These are phyloP conservation scores for Corvus moneduloides DNA, from an alignment of 2,113 vertebrate genomes.

Conservation along the genomic window DNA sequence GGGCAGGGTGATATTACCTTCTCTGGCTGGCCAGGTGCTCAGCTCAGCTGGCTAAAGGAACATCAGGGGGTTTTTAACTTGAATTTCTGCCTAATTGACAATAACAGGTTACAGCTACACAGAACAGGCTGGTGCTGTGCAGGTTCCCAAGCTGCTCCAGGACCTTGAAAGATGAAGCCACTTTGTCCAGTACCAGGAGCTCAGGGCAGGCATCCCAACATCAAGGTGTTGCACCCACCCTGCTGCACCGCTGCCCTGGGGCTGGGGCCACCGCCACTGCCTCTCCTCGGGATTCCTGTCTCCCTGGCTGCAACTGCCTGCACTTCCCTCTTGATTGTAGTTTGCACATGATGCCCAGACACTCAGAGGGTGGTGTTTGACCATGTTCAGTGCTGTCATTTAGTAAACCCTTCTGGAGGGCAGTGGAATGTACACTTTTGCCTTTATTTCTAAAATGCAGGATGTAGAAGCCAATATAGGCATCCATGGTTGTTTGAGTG, in stretches of 20 bases:
- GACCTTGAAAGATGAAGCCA: background rate
- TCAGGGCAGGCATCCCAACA: fast-evolving
- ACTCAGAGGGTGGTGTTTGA: background rate
- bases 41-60: background rate
- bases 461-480: background rate
- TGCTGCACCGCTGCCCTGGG: background rate
- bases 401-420: background rate
- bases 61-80: background rate
- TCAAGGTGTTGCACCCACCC: fast-evolving
- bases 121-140: background rate
- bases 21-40: background rate
- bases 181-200: fast-evolving
- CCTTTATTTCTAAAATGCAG: background rate
- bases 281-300: background rate
- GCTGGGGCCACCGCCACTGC: background rate
- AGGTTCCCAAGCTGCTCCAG: fast-evolving
- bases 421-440: background rate
- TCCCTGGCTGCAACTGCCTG: background rate
- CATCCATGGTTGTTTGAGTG: background rate
- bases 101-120: background rate
- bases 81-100: background rate
- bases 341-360: background rate
- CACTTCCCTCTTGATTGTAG: fast-evolving
- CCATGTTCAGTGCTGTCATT: background rate
- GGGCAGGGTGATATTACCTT: background rate